Percentiles rank a stretch among this genome's conserved stretches.
Conservation (phyloP, 2,888 invertebrate species). For the Sphaeridia pumilis region DNA sequence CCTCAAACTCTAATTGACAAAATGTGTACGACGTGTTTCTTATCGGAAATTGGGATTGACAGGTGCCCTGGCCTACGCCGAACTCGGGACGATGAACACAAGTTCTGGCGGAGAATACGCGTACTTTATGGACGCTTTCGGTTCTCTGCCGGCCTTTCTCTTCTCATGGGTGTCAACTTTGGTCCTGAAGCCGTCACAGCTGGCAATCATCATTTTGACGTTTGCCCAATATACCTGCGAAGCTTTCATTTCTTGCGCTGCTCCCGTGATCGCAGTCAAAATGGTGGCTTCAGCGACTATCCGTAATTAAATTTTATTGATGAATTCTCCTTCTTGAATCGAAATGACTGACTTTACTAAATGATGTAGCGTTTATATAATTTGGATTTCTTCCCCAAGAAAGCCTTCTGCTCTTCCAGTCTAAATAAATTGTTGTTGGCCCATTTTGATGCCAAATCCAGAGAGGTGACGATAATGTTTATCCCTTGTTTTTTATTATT, state of each 20-base stretch:
- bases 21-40: neutral
- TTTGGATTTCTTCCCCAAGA: neutral
- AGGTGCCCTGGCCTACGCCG: slow-evolving; percentile 70
- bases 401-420: neutral
- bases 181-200: slow-evolving; percentile 62
- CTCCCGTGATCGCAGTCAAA: slow-evolving; percentile 70
- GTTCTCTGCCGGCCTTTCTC: slow-evolving; percentile 61
- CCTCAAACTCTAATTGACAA: neutral
- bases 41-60: slow-evolving; percentile 10
- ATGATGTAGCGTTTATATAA: too few relatives aligned
- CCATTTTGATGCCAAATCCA: neutral
- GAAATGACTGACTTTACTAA: too few relatives aligned
- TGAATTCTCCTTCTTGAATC: slow-evolving; percentile 1
- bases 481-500: slow-evolving; percentile 2
- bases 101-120: slow-evolving; percentile 72
- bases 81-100: slow-evolving; percentile 65
- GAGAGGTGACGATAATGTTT: neutral
- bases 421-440: too few relatives aligned
- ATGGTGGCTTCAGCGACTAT: slow-evolving; percentile 77
- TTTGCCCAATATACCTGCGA: slow-evolving; percentile 63
- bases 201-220: slow-evolving; percentile 62
- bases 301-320: slow-evolving; percentile 47
- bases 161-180: slow-evolving; percentile 66
- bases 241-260: slow-evolving; percentile 66
- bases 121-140: slow-evolving; percentile 65